Conservation (phyloP, 2,113 vertebrate species). For the Progne subis region DNA sequence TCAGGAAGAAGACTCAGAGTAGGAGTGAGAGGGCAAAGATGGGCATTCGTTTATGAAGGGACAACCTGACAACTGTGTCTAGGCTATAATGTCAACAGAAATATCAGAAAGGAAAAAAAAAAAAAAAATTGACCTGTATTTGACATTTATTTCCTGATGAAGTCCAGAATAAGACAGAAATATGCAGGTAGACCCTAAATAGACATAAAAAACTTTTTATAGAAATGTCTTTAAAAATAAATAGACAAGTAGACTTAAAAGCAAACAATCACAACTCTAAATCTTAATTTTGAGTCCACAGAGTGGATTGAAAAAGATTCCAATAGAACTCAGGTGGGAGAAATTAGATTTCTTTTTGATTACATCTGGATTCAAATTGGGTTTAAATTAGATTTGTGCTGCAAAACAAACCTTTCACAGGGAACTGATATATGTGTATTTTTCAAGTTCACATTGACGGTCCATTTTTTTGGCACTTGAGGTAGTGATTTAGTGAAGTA, state of each 20-base stretch:
- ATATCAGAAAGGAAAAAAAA: not conserved
- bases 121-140: not conserved
- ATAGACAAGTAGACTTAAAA: not conserved
- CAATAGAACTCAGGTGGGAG: not conserved
- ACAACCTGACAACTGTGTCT: not conserved
- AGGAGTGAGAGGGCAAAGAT: not conserved
- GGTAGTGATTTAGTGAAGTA: not conserved
- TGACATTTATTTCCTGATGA: not conserved
- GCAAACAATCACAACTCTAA: not conserved
- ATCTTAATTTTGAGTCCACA: not conserved
- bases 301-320: not conserved
- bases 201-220: not conserved
- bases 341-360: slow-evolving; percentile 52
- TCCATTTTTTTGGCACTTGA: not conserved
- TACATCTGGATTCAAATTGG: slow-evolving; percentile 7
- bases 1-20: not conserved
- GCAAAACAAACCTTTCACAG: not conserved
- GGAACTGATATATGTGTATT: not conserved
- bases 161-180: not conserved
- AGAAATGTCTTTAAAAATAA: not conserved
- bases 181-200: not conserved
- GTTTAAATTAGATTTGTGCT: slow-evolving; percentile 35
- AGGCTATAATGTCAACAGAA: not conserved
- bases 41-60: not conserved
- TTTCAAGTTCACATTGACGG: slow-evolving; percentile 29